Evolutionary conservation across 35 echinoderm and acorn worm genomes (phyloP).

Genomic region (Acanthaster planci): DNA sequence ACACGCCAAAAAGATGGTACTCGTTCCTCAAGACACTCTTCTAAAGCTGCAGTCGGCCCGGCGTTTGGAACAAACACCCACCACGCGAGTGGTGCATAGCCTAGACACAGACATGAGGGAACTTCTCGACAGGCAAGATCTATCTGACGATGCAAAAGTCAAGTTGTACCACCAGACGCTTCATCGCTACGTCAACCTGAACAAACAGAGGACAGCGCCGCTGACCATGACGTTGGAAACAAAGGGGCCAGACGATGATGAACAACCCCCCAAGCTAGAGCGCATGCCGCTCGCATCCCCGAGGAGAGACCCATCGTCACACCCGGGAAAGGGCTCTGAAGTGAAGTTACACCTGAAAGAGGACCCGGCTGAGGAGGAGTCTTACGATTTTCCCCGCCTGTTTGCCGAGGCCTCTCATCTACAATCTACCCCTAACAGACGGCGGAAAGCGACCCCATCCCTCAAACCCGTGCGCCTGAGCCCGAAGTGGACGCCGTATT

Average conservation of each 20-base stretch:
- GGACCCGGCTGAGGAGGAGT: neutral
- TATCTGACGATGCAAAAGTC: slow-evolving; percentile 38
- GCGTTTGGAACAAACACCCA: neutral
- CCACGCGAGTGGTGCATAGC: neutral
- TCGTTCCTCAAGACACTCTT: slow-evolving; percentile 39
- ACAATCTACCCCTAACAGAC: neutral
- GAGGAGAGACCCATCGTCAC: neutral
- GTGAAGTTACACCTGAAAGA: neutral
- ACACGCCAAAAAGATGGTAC: slow-evolving; percentile 61
- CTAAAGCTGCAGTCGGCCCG: neutral
- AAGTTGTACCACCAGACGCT: slow-evolving; percentile 56
- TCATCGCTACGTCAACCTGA: slow-evolving; percentile 34
- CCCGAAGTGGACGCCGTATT: slow-evolving; percentile 26
- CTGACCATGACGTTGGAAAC: slow-evolving; percentile 27
- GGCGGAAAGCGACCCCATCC: neutral
- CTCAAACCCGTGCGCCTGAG: neutral
- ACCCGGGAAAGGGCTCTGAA: neutral
- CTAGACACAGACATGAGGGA: slow-evolving; percentile 50
- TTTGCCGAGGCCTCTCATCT: slow-evolving; percentile 37
- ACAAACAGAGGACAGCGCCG: slow-evolving; percentile 21
- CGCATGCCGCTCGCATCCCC: accelerated
- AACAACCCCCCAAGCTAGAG: neutral
- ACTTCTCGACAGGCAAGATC: slow-evolving; percentile 42
- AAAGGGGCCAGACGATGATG: neutral
- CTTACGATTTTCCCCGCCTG: neutral